phyloP scores from a whole-genome alignment of 2,113 vertebrate genomes.

The Neopipo cinnamomea region DNA sequence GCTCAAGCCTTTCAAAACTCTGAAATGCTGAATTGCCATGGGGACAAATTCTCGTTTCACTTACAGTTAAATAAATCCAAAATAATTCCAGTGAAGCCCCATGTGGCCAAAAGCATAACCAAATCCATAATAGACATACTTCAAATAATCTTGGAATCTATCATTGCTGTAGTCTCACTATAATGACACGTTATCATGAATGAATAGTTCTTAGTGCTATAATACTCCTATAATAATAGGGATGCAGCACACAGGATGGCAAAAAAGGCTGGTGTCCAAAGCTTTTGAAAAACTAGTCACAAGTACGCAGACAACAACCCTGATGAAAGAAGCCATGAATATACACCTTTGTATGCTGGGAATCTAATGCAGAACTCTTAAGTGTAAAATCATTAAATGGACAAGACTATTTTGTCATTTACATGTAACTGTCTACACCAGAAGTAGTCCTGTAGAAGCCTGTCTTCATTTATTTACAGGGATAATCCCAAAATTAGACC shows the following conservation, averaged over 20 bases:
- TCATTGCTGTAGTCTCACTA: background rate
- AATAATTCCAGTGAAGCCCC: background rate
- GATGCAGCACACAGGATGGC: background rate
- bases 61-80: background rate
- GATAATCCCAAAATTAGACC: background rate
- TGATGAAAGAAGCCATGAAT: background rate
- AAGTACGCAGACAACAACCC: background rate
- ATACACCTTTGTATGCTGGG: background rate
- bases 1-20: background rate
- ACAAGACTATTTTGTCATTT: background rate
- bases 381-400: background rate
- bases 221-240: background rate
- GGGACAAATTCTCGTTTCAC: background rate
- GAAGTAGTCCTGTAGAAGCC: background rate
- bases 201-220: background rate
- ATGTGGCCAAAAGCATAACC: background rate
- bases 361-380: background rate
- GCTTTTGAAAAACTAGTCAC: background rate
- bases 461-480: background rate
- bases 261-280: background rate
- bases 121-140: background rate
- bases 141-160: background rate
- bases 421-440: background rate
- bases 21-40: background rate
- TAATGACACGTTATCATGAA: background rate